Evolutionary conservation across 2,113 vertebrate species (phyloP), one percentile per base, ranked within the genome.

Genomic region (Cryptomyrus ogoouensis): DNA sequence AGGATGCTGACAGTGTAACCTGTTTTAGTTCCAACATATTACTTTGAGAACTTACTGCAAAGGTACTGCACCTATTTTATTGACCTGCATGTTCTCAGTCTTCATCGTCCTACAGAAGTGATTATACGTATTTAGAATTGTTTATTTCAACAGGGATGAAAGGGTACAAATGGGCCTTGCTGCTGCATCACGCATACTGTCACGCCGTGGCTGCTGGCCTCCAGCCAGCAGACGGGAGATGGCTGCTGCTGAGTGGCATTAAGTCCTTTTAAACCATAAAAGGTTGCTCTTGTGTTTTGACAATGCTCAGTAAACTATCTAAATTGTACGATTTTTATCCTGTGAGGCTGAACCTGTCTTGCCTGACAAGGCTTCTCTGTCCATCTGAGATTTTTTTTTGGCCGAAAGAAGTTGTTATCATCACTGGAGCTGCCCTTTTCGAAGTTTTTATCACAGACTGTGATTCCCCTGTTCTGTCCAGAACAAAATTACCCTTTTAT

Each of bases 401-500:
- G 94, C 49, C 91, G 93, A 94, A 95, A 95, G 95, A 93, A 93
- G 93, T 94, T 92, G 95, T 96, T 96, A 96, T 96, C 91, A 17
- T 96, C 95, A 96, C 97, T 96, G 97, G 96, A 96, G 96, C 95
- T 92, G 96, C 95, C 97, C 96, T 97, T 98, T 97, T 97, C 95
- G 93, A 95, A 96, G 95, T 94, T 97, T 96, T 96, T 96, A 97
- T 97, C 96, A 96, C 96, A 97, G 97, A 98, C 97, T 98, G 97
- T 97, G 97, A 97, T 96, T 98, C 97, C 96, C 95, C 96, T 96
- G 96, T 95, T 97, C 97, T 96, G 96, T 96, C 96, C 97, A 94
- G 95, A 94, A 96, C 95, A 96, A 98, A 98, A 99, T 98, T 96
- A 98, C 97, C 97, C 98, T 97, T 98, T 98, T 97, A 98, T 99